Conservation (phyloP, 2,797 vertebrate species). For the Acanthis flammea region DNA sequence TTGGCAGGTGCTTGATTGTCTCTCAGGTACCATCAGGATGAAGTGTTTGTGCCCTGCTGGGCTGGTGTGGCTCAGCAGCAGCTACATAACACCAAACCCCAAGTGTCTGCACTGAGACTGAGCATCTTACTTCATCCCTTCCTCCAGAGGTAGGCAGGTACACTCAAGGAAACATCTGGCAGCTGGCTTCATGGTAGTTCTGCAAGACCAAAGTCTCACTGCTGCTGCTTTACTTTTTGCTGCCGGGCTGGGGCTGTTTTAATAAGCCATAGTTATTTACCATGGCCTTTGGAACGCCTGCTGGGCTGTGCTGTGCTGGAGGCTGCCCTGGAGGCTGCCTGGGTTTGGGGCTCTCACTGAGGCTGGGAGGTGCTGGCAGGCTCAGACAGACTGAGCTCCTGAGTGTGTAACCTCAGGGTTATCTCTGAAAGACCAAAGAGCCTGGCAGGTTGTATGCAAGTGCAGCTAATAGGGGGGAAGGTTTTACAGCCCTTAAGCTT, state of each 20-base stretch:
- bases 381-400: background rate
- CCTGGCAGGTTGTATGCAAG: background rate
- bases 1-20: background rate
- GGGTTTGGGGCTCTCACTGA: background rate
- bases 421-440: background rate
- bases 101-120: background rate
- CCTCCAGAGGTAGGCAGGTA: background rate
- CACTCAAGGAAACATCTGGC: background rate
- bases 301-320: background rate
- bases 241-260: background rate
- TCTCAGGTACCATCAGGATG: background rate
- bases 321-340: background rate
- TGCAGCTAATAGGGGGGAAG: background rate
- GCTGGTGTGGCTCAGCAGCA: background rate
- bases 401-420: background rate
- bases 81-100: rapidly evolving
- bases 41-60: background rate
- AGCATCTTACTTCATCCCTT: background rate
- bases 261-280: background rate
- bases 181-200: background rate
- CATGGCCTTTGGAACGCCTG: background rate
- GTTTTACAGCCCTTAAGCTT: conserved; percentile 5
- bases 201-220: background rate
- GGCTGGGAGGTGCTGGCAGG: background rate
- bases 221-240: background rate